A percentile compares a stretch with the other conserved stretches of the same genome.
phyloP scores from a whole-genome alignment of 1,140 invertebrate species.

The Rhagoletis pomonella region DNA sequence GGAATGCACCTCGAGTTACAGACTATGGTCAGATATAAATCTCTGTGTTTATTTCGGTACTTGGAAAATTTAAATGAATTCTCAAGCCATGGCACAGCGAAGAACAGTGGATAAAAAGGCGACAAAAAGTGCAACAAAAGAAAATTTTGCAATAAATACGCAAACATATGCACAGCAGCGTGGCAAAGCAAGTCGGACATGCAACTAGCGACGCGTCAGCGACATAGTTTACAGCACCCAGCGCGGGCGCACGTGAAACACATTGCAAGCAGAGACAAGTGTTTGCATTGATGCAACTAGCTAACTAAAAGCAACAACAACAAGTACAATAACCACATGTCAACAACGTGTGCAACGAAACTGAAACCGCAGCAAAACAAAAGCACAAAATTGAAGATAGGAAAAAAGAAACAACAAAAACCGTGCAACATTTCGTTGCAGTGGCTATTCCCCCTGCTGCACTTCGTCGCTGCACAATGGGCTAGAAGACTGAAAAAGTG shows the following conservation, averaged over 20 bases:
- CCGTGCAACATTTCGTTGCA: conserved; percentile 14
- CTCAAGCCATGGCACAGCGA: background rate
- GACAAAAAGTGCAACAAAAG: conserved; percentile 2
- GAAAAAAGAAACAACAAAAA: background rate
- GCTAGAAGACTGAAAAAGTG: too few species aligned
- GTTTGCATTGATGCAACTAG: conserved; percentile 21
- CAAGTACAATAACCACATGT: conserved; percentile 39
- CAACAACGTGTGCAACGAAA: conserved; percentile 44
- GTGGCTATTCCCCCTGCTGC: background rate
- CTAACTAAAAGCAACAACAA: too few species aligned
- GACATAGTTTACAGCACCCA: background rate
- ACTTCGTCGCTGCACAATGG: too few species aligned
- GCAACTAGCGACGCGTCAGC: background rate
- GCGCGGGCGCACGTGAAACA: background rate
- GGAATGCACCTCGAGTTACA: too few species aligned
- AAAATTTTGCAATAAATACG: conserved; percentile 41
- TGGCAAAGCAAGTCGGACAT: background rate
- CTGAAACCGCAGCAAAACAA: too few species aligned
- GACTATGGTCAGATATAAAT: too few species aligned
- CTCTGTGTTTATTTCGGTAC: too few species aligned
- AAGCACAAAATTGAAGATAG: background rate
- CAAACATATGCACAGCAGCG: conserved; percentile 13
- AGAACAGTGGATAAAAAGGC: too few species aligned
- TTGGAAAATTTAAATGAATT: too few species aligned
- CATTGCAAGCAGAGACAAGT: background rate